Conservation (phyloP, 2,113 vertebrate genomes). For the Dascyllus trimaculatus region DNA sequence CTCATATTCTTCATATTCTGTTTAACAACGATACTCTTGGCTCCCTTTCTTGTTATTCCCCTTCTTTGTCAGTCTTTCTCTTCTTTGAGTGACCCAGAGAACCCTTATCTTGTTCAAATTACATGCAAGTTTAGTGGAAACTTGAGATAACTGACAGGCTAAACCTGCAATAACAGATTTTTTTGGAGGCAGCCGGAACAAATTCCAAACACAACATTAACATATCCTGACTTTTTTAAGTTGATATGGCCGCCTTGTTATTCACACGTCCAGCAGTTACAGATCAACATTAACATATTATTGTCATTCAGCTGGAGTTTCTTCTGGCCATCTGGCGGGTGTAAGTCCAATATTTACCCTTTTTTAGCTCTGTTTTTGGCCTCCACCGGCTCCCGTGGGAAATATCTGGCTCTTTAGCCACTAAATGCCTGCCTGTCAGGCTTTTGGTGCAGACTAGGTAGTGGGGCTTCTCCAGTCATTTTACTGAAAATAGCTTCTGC, state of each 20-base stretch:
- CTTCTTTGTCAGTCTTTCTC: no score
- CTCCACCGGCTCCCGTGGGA: slow-evolving; percentile 27
- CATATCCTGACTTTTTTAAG: neutral
- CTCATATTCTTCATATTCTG: no score
- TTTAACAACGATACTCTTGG: no score
- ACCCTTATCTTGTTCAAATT: neutral
- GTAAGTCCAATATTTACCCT: neutral
- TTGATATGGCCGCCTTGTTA: neutral
- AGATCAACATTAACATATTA: neutral
- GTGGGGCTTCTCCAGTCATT: slow-evolving; percentile 12
- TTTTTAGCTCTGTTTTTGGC: slow-evolving; percentile 28
- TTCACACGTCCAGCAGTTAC: slow-evolving; percentile 3
- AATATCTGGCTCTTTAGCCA: slow-evolving; percentile 12
- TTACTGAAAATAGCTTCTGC: neutral
- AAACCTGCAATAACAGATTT: neutral
- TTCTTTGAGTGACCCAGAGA: no score
- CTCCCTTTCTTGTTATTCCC: no score
- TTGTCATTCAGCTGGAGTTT: neutral
- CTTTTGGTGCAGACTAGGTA: slow-evolving; percentile 19
- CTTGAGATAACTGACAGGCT: neutral
- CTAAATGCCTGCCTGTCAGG: slow-evolving; percentile 11
- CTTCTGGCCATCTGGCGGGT: slow-evolving; percentile 14
- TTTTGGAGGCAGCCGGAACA: no score
- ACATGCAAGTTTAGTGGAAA: neutral
- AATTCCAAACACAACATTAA: no score